Conservation (phyloP, 2,797 vertebrate species). For the Clarias pachynema region DNA sequence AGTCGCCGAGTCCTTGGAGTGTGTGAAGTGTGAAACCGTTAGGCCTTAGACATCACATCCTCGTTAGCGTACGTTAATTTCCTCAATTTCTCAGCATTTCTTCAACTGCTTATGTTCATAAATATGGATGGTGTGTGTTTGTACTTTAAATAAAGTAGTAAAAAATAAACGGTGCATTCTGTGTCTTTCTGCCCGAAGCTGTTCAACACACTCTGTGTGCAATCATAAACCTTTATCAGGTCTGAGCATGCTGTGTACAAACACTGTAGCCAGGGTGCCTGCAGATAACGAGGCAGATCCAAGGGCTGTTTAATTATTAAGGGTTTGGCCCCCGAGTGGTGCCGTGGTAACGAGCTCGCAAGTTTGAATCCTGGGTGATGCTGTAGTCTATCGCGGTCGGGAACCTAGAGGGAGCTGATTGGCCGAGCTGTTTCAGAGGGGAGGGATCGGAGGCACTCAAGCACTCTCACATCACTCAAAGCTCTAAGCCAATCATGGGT, state of each 20-base stretch:
- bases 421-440: too few species aligned
- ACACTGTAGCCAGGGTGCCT: neutral
- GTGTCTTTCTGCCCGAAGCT: neutral
- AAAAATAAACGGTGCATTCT: neutral
- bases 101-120: constrained; percentile 40
- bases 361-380: too few species aligned
- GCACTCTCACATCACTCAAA: too few species aligned
- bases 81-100: constrained; percentile 59
- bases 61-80: constrained; percentile 58
- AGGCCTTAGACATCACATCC: constrained; percentile 74
- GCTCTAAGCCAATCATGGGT: too few species aligned
- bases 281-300: neutral
- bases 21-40: constrained; percentile 56
- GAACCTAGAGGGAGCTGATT: too few species aligned
- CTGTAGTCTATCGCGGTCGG: too few species aligned
- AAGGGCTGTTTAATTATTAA: neutral
- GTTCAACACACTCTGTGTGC: neutral
- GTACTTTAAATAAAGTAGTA: constrained; percentile 28
- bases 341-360: too few species aligned
- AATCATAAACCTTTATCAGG: neutral
- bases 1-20: constrained; percentile 43
- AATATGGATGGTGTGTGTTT: constrained; percentile 46
- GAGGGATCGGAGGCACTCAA: too few species aligned
- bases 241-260: neutral
- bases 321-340: neutral